These are phyloP conservation scores for Allolobophora icterica DNA, from an alignment of 2,888 invertebrate genomes.

Conservation along the genomic window DNA sequence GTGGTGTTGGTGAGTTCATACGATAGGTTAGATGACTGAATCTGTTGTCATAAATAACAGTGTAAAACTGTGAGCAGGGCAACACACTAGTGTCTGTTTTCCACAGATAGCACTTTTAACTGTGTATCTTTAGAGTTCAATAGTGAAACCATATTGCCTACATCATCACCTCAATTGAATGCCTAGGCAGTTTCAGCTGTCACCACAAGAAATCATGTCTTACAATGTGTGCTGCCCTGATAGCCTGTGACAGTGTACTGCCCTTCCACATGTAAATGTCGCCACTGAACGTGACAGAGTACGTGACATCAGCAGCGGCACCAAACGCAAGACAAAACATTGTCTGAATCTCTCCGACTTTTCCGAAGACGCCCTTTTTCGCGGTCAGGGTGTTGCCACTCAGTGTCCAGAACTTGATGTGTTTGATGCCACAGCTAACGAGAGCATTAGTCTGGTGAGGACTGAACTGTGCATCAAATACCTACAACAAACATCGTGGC, in stretches of 20 bases:
- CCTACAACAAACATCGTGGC: constrained; percentile 50
- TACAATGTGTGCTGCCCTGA: constrained; percentile 63
- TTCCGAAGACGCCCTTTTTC: constrained; percentile 64
- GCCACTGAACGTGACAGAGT: constrained; percentile 65
- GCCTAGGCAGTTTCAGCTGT: not conserved
- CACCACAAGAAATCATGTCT: constrained; percentile 18
- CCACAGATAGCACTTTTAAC: too few species aligned
- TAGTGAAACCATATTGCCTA: too few species aligned
- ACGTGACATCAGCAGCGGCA: constrained; percentile 56
- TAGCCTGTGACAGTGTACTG: constrained; percentile 58
- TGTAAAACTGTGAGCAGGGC: too few species aligned
- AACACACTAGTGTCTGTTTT: too few species aligned
- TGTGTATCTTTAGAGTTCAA: too few species aligned
- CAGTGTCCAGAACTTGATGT: constrained; percentile 65
- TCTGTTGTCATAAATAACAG: too few species aligned
- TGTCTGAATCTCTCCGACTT: constrained; percentile 64
- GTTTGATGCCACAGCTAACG: constrained; percentile 65
- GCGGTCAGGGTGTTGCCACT: constrained; percentile 64
- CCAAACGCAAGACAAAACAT: constrained; percentile 63
- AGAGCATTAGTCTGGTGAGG: constrained; percentile 56
- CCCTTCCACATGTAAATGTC: constrained; percentile 66
- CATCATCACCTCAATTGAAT: not conserved
- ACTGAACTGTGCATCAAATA: constrained; percentile 64
- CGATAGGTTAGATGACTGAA: too few species aligned
- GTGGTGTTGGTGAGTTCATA: too few species aligned